A percentile compares a stretch with the other conserved stretches of the same genome.
phyloP scores from a whole-genome alignment of 2,888 invertebrate genomes.

The Volucella inanis region DNA sequence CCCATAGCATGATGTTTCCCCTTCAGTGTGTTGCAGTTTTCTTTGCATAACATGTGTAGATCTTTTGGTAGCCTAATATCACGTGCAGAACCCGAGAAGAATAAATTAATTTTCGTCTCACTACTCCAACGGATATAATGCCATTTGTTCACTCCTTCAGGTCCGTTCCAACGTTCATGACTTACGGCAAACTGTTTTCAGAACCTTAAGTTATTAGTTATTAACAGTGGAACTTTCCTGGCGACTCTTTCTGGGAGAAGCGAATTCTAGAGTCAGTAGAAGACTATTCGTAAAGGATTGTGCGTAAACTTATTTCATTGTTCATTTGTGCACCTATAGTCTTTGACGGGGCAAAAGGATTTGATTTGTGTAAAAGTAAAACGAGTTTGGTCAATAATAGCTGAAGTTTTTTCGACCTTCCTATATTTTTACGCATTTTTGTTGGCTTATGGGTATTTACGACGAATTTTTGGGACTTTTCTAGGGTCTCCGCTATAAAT shows the following conservation, averaged over 20 bases:
- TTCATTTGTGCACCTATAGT: neutral
- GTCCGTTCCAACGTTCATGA: neutral
- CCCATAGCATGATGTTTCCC: neutral
- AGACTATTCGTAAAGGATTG: no score
- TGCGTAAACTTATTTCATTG: neutral
- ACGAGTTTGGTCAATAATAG: no score
- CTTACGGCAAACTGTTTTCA: no score
- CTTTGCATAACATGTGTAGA: no score
- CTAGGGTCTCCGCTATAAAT: slow-evolving; percentile 13
- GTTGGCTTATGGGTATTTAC: neutral
- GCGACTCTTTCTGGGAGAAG: no score
- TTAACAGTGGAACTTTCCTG: neutral
- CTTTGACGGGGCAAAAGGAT: no score
- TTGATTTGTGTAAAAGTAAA: no score
- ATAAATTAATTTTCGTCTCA: neutral
- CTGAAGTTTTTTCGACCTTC: no score
- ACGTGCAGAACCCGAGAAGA: neutral
- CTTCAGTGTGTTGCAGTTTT: neutral
- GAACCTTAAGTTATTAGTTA: neutral
- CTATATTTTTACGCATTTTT: no score
- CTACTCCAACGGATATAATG: neutral
- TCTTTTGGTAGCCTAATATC: neutral
- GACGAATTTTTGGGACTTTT: slow-evolving; percentile 14
- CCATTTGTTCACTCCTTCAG: neutral
- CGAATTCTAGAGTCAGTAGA: neutral